phyloP scores from a whole-genome alignment of 2,888 invertebrate species.

The Diabrotica balteata region DNA sequence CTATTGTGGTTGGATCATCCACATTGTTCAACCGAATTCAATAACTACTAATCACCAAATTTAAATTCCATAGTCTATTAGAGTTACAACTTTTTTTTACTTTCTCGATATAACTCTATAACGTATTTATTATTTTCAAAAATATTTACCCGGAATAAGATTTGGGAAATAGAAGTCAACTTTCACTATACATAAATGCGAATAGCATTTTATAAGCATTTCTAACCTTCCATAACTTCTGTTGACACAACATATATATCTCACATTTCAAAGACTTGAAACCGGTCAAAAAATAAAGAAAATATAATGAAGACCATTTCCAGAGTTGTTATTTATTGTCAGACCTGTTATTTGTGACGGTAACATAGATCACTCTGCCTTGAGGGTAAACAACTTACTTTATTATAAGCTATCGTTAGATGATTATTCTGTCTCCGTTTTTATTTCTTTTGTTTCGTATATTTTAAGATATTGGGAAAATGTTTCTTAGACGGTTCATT shows the following conservation, averaged over 20 bases:
- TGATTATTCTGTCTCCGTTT: slow-evolving; percentile 26
- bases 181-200: too few species aligned
- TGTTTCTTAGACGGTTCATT: slow-evolving; percentile 31
- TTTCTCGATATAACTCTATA: too few species aligned
- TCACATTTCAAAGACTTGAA: slow-evolving; percentile 30
- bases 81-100: too few species aligned
- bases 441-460: slow-evolving; percentile 26
- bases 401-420: slow-evolving; percentile 35
- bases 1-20: too few species aligned
- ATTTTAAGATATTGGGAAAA: slow-evolving; percentile 17
- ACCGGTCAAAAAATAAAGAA: slow-evolving; percentile 24
- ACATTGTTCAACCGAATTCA: too few species aligned
- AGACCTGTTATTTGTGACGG: slow-evolving; percentile 36
- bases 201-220: background rate
- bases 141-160: too few species aligned
- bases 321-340: slow-evolving; percentile 35
- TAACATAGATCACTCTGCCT: slow-evolving; percentile 37
- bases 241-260: slow-evolving; percentile 6
- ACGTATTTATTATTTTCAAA: too few species aligned
- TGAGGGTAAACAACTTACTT: slow-evolving; percentile 36
- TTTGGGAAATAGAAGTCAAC: too few species aligned
- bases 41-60: too few species aligned
- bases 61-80: too few species aligned
- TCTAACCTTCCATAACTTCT: background rate
- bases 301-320: slow-evolving; percentile 36